Base-by-base conservation (phyloP, 2,113 vertebrate genomes). In the Chionodraco myersi region DNA sequence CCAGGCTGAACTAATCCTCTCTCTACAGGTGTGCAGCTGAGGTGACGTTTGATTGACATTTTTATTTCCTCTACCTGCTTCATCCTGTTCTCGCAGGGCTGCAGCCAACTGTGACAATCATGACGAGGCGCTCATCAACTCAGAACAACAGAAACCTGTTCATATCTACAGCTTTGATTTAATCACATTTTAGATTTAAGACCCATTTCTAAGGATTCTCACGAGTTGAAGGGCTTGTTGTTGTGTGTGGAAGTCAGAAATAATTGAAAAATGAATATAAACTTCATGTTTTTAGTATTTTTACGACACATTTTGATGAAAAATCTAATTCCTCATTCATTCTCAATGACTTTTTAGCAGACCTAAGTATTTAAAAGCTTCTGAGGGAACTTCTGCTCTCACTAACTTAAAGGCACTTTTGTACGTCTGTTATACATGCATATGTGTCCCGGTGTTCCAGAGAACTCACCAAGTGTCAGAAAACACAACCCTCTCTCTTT, bases 41-140 rank as follows among this genome's bases (percentile, higher is more conserved):
- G 72, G 13, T 48, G 63, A 80, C 71, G 26, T 26, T 54, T 73
- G 70, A 74, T 7, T 80, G 78, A 68, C 63, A 49, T 64, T n/a
- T 65, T 58, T 34, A 51, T 65, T 65, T 34, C 6, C 48, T 67
- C 13, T 14, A 56, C 71, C 70, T 69, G 71, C 41, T 49, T 14
- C 6, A n/a, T 74, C 64, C 41, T 49, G 79, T 30, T 68, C 23
- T 11, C 49, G 3, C 36, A 36, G 21, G 9, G 21, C 53, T 16
- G 69, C 2, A 60, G 49, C 54, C 62, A n/a, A 12, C 30, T 30
- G 48, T 48, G 49, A 68, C 26, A 30, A 30, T 3, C 71, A 15
- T 11, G 23, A 36, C 49, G 56, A 5, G 30, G 5, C 8, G 10
- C 11, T 58, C 45, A 18, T 41, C 4, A 36, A 41, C 48, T 30